Evolutionary conservation across 2,888 invertebrate species (phyloP).

Genomic region (Platerodrilus igneus): DNA sequence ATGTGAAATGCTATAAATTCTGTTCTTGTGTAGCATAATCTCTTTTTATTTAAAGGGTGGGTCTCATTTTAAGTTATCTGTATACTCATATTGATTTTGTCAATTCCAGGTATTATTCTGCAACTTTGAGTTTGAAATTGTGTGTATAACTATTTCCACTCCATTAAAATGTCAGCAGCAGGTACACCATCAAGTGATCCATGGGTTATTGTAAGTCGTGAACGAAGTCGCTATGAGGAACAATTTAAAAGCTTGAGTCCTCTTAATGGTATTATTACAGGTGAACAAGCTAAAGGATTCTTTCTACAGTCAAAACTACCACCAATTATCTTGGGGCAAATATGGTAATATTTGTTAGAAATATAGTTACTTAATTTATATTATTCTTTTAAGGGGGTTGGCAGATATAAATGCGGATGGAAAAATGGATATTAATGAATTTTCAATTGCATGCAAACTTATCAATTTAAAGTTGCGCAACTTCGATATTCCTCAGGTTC

Average conservation of each 20-base stretch:
- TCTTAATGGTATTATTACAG: slow-evolving; percentile 80
- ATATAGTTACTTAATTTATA: background rate
- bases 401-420: slow-evolving; percentile 97
- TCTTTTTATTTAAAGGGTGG: too few relatives aligned
- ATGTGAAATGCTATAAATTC: too few relatives aligned
- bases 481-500: slow-evolving; percentile 78
- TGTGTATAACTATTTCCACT: too few relatives aligned
- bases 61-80: too few relatives aligned
- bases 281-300: slow-evolving; percentile 90
- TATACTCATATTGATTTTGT: too few relatives aligned
- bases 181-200: slow-evolving; percentile 60
- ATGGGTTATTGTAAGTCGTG: slow-evolving; percentile 84
- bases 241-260: slow-evolving; percentile 89
- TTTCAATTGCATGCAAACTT: slow-evolving; percentile 94
- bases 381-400: slow-evolving; percentile 59
- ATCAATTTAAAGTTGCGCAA: slow-evolving; percentile 91
- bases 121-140: too few relatives aligned
- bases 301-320: slow-evolving; percentile 88
- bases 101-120: too few relatives aligned
- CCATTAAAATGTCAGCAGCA: slow-evolving; percentile 43
- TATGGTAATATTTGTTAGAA: slow-evolving; percentile 65
- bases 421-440: slow-evolving; percentile 92
- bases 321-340: slow-evolving; percentile 83
- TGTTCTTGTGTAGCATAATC: too few relatives aligned
- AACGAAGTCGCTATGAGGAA: slow-evolving; percentile 81